Evolutionary conservation across 1,140 invertebrate genomes (phyloP).

Genomic region (Bombus haemorrhoidalis): DNA sequence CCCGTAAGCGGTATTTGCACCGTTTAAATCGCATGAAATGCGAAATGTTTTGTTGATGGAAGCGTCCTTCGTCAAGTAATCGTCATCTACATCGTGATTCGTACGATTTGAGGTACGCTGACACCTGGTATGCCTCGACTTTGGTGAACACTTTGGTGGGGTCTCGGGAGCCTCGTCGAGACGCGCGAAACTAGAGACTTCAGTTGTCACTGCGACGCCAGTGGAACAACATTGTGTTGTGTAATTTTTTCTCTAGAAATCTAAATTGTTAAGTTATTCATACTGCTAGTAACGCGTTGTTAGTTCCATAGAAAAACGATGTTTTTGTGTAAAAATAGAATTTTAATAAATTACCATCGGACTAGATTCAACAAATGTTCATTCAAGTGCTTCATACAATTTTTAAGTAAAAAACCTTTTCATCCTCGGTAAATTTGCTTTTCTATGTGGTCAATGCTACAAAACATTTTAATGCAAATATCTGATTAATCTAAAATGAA

Average conservation of each 20-base stretch:
- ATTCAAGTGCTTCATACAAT: neutral
- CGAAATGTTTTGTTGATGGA: constrained; percentile 11
- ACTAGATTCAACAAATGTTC: constrained; percentile 11
- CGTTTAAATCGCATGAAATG: neutral
- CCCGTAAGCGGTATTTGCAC: neutral
- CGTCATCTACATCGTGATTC: constrained; percentile 50
- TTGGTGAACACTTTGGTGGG: constrained; percentile 63
- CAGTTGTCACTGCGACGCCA: constrained; percentile 72
- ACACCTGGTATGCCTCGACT: constrained; percentile 51
- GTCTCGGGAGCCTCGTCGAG: constrained; percentile 53
- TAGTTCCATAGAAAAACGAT: neutral
- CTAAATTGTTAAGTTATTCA: neutral
- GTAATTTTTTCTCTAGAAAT: neutral
- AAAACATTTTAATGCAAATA: neutral
- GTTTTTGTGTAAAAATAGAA: neutral
- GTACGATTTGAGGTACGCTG: constrained; percentile 58
- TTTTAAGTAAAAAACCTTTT: neutral
- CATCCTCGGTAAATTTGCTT: neutral
- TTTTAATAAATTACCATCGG: neutral
- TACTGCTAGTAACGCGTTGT: neutral
- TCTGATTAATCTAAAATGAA: neutral
- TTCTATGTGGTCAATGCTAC: neutral
- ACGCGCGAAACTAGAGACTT: constrained; percentile 55
- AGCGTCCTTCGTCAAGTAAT: neutral
- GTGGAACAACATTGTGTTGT: constrained; percentile 28